Base-by-base conservation (phyloP, 2,888 invertebrate genomes). In the Hemithea aestivaria region DNA sequence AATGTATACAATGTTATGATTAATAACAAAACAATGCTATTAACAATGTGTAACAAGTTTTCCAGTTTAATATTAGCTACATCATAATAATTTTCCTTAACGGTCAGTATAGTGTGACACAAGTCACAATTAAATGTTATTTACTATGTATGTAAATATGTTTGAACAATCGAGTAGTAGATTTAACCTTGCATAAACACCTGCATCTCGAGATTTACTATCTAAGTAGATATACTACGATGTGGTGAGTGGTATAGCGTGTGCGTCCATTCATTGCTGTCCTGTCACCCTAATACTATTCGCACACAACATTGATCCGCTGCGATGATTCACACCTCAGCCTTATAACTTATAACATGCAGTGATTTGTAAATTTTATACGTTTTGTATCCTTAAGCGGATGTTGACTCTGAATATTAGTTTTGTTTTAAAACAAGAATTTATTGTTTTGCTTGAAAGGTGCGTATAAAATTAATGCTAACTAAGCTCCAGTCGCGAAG, bases 151-250 rank as follows among this genome's bases (percentile, higher is more conserved):
- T 66, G 56, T 73, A 77, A 77, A 78, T 74, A 78, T 71, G 68
- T 4, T 64, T 64, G 54, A 65, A 60, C 64, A 60, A 63, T 65
- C 64, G 68, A 51, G 50, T 58, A 51, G 61, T 62, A 65, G 62
- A 60, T 66, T 60, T 76, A 75, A 78, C 80, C 79, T 81, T 79
- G 81, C 65, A 53, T 56, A 63, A 61, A 66, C 73, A 76, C 72
- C 73, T 76, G 73, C 69, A 55, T 8, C 31, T 26, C 25, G 25
- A 16, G 37, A 43, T 45, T 47, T 43, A 48, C 51, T 58, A 54
- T 55, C 59, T 36, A 16, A 16, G 3, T 16, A 16, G 2, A 16
- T 5, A 26, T 60, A 59, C 51, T 53, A 49, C 33, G 50, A 48
- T 48, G 44, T 37, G 35, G 36, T 38, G 48, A 48, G 44, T 37